These are phyloP conservation scores for Diplodus sargus DNA, from an alignment of 2,797 vertebrate genomes.

Conservation along the genomic window DNA sequence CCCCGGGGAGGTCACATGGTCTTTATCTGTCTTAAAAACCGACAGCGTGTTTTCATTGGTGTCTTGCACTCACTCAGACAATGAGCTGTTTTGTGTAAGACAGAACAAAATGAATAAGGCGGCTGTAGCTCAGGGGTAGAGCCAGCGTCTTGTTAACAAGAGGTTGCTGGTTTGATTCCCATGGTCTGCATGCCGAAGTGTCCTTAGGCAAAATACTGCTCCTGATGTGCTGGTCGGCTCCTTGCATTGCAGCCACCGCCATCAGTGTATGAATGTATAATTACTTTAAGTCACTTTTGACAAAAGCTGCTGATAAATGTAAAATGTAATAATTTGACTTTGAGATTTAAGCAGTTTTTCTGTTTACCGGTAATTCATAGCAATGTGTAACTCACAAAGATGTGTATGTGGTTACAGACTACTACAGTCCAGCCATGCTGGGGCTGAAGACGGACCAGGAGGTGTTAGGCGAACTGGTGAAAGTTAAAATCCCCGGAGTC, in stretches of 20 bases:
- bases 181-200: too few relatives aligned
- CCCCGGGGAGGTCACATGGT: constrained; percentile 54
- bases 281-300: too few relatives aligned
- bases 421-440: constrained; percentile 93
- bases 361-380: neutral
- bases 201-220: too few relatives aligned
- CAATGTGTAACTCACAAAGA: neutral
- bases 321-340: too few relatives aligned
- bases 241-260: too few relatives aligned
- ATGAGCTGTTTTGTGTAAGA: neutral
- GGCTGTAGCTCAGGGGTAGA: too few relatives aligned
- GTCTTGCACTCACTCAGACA: neutral
- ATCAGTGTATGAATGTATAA: too few relatives aligned
- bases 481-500: constrained; percentile 88
- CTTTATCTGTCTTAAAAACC: constrained; percentile 56
- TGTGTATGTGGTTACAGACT: constrained; percentile 83
- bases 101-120: neutral
- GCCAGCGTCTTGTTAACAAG: too few relatives aligned
- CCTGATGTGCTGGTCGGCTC: too few relatives aligned
- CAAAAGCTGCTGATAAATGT: too few relatives aligned
- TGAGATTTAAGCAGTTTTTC: neutral
- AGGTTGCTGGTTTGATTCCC: too few relatives aligned
- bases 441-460: constrained; percentile 96
- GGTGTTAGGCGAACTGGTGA: constrained; percentile 94
- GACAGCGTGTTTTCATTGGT: neutral